These are phyloP conservation scores for Ptycholaimellus sp. DNA, from an alignment of 2,888 invertebrate species.

Conservation along the genomic window DNA sequence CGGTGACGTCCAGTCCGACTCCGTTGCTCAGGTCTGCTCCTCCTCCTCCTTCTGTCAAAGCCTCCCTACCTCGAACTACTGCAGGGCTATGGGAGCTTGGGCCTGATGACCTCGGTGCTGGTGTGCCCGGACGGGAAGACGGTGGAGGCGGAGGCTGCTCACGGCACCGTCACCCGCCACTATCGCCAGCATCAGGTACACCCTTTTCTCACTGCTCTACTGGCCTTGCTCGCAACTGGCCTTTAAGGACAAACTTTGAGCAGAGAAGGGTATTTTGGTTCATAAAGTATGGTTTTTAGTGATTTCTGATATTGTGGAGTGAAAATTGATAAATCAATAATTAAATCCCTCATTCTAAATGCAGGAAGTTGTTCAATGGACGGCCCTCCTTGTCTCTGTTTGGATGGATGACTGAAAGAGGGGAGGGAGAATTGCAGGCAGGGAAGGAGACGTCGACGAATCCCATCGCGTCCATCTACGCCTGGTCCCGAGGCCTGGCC, in stretches of 20 bases:
- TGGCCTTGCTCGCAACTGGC: too few species aligned
- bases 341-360: too few species aligned
- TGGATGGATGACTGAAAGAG: constrained; percentile 15
- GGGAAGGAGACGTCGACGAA: constrained; percentile 96
- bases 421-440: too few species aligned
- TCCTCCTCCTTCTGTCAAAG: not conserved
- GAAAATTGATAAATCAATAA: too few species aligned
- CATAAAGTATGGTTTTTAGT: too few species aligned
- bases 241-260: too few species aligned
- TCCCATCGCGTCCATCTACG: constrained; percentile 89
- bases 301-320: too few species aligned
- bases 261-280: too few species aligned
- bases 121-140: constrained; percentile 92
- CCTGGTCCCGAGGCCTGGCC: constrained; percentile 76
- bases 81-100: constrained; percentile 48
- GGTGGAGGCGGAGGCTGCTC: constrained; percentile 89
- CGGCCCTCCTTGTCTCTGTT: too few species aligned
- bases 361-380: too few species aligned
- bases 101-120: constrained; percentile 90
- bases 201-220: too few species aligned
- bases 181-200: constrained; percentile 40
- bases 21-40: constrained; percentile 62
- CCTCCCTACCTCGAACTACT: not conserved
- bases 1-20: constrained; percentile 93
- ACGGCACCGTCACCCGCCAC: constrained; percentile 84